These are phyloP conservation scores for Acropora tenuis DNA, from an alignment of 64 coral and sea anemone genomes.

Conservation along the genomic window DNA sequence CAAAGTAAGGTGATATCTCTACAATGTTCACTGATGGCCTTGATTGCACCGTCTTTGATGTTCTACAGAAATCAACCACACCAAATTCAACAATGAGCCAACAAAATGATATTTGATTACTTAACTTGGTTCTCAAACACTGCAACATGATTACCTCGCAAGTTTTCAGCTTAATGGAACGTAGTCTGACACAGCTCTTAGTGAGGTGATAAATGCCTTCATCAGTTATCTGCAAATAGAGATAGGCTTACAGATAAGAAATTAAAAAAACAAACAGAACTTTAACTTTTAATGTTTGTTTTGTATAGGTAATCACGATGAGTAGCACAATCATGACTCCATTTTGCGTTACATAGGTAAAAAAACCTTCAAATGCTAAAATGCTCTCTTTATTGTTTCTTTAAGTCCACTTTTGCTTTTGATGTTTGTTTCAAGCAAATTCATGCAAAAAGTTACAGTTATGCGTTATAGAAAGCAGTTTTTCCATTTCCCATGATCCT, in stretches of 20 bases:
- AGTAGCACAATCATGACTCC: slow-evolving; percentile 51
- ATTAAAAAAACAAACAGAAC: no score
- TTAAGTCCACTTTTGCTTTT: neutral
- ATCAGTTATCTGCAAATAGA: slow-evolving; percentile 76
- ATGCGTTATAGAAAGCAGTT: slow-evolving; percentile 30
- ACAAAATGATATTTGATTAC: no score
- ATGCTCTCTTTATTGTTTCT: slow-evolving; percentile 34
- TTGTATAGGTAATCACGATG: no score
- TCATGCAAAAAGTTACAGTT: slow-evolving; percentile 8
- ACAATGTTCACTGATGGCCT: slow-evolving; percentile 89
- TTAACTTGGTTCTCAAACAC: neutral
- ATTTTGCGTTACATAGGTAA: slow-evolving; percentile 37
- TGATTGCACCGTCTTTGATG: slow-evolving; percentile 82
- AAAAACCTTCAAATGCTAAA: slow-evolving; percentile 25
- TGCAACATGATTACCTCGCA: slow-evolving; percentile 72
- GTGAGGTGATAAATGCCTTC: slow-evolving; percentile 92
- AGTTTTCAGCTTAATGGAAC: slow-evolving; percentile 88
- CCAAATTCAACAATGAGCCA: no score
- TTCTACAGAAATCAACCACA: slow-evolving; percentile 70
- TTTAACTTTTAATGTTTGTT: no score
- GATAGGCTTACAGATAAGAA: neutral
- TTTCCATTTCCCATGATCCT: slow-evolving; percentile 33
- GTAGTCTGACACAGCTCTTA: slow-evolving; percentile 76
- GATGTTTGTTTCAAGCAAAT: slow-evolving; percentile 30
- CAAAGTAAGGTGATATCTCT: slow-evolving; percentile 87